phyloP scores from a whole-genome alignment of 2,888 invertebrate species.

The Caprella mutica region DNA sequence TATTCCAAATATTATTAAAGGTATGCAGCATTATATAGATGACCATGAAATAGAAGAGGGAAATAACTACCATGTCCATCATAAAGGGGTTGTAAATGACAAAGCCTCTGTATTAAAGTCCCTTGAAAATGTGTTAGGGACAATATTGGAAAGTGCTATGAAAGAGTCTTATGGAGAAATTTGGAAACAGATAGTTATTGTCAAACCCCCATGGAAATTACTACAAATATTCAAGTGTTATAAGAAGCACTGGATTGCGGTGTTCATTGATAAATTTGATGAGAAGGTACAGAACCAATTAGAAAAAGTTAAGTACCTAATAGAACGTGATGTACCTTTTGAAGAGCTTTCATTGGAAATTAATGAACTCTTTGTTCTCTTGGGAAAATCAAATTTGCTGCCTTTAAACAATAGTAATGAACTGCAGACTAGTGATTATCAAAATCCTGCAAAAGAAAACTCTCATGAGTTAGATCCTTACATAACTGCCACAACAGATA shows the following conservation, averaged over 20 bases:
- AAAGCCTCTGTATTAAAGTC: background rate
- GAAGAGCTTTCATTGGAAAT: too few relatives aligned
- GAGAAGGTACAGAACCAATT: conserved; percentile 2
- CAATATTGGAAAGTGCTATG: conserved; percentile 47
- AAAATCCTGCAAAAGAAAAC: too few relatives aligned
- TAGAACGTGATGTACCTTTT: too few relatives aligned
- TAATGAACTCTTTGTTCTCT: too few relatives aligned
- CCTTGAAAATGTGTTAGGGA: conserved; percentile 34
- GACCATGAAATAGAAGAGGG: too few relatives aligned
- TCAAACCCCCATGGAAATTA: conserved; percentile 50
- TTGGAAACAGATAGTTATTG: conserved; percentile 47
- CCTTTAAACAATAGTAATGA: too few relatives aligned
- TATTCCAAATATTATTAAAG: background rate
- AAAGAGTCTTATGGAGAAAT: conserved; percentile 48
- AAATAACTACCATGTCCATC: background rate
- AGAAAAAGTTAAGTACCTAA: too few relatives aligned
- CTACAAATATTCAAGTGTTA: conserved; percentile 47
- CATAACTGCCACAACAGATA: too few relatives aligned
- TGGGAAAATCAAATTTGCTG: too few relatives aligned
- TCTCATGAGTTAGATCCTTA: too few relatives aligned
- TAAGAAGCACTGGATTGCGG: conserved; percentile 51
- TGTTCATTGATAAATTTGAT: conserved; percentile 41
- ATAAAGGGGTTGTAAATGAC: background rate
- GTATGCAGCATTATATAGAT: too few relatives aligned
- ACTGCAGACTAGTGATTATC: too few relatives aligned